Conservation (phyloP, 2,797 vertebrate species). For the Galaxias olidus region DNA sequence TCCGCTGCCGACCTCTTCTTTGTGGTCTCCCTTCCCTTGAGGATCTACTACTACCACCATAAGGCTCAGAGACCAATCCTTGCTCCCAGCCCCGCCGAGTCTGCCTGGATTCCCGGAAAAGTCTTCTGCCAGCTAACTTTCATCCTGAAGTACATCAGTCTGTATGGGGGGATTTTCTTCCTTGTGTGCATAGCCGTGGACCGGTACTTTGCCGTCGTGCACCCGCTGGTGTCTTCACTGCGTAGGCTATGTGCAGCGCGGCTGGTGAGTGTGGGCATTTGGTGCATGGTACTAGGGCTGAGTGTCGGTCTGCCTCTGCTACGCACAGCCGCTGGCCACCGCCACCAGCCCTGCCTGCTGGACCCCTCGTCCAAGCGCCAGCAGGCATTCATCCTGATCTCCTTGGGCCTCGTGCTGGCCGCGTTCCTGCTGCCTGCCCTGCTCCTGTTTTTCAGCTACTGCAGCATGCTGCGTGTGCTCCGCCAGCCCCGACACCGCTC, state of each 20-base stretch:
- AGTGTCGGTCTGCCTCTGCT: slow-evolving; percentile 65
- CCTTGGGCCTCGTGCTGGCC: slow-evolving; percentile 60
- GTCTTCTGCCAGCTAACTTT: slow-evolving; percentile 72
- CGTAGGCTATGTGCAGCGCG: slow-evolving; percentile 52
- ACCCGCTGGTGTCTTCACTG: slow-evolving; percentile 42
- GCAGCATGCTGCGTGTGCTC: slow-evolving; percentile 64
- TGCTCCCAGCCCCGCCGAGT: neutral
- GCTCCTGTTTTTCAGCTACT: slow-evolving; percentile 74
- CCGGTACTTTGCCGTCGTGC: slow-evolving; percentile 73
- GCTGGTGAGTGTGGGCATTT: slow-evolving; percentile 62
- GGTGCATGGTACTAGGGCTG: slow-evolving; percentile 71
- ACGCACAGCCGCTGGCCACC: slow-evolving; percentile 36
- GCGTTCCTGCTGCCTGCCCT: slow-evolving; percentile 66
- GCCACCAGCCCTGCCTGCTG: slow-evolving; percentile 56
- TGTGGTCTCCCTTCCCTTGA: slow-evolving; percentile 70
- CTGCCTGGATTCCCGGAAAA: slow-evolving; percentile 50
- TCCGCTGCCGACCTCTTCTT: slow-evolving; percentile 68
- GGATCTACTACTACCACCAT: slow-evolving; percentile 73
- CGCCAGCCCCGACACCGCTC: slow-evolving; percentile 40
- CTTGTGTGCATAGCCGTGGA: slow-evolving; percentile 75
- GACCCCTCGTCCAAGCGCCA: slow-evolving; percentile 61
- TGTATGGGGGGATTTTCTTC: slow-evolving; percentile 78
- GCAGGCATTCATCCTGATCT: slow-evolving; percentile 57
- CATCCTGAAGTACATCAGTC: slow-evolving; percentile 74
- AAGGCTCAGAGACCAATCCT: slow-evolving; percentile 32